Evolutionary conservation across 1,140 invertebrate species (phyloP).

Genomic region (Cherax quadricarinatus): DNA sequence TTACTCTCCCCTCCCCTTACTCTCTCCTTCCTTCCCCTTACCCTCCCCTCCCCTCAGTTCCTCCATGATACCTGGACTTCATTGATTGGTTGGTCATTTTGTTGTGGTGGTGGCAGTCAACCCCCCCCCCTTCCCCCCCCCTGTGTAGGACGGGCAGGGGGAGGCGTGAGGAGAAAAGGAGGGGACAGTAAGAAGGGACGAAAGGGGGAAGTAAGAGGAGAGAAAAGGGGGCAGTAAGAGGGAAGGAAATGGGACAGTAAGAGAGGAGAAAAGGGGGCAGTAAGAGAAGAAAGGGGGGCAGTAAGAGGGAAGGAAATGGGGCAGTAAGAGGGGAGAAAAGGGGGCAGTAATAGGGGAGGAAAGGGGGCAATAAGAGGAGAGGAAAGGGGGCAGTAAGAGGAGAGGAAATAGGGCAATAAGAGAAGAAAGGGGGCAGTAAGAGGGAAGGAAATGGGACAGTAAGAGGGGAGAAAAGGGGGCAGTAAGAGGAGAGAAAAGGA

Average conservation of each 20-base stretch:
- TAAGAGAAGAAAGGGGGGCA: not conserved
- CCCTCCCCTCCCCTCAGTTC: too few relatives aligned
- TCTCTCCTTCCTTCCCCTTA: too few relatives aligned
- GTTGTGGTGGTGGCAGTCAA: conserved; percentile 30
- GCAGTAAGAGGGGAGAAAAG: not conserved
- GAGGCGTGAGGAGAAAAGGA: not conserved
- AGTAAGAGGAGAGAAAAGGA: not conserved
- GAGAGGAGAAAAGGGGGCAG: not conserved
- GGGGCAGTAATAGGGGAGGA: not conserved
- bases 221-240: not conserved
- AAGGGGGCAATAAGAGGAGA: not conserved
- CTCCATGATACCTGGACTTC: conserved; percentile 61
- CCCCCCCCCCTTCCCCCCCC: not conserved
- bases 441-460: not conserved
- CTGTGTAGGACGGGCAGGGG: not conserved
- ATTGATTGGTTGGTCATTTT: conserved; percentile 69
- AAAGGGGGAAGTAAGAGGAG: not conserved
- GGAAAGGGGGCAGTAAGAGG: not conserved
- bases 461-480: too few relatives aligned
- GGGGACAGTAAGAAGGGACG: not conserved
- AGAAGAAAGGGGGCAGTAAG: too few relatives aligned
- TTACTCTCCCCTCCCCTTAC: not conserved
- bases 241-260: too few relatives aligned
- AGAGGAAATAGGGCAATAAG: not conserved
- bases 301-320: not conserved